Conservation (phyloP, 1,140 invertebrate species). For the Drosophila murphyi region DNA sequence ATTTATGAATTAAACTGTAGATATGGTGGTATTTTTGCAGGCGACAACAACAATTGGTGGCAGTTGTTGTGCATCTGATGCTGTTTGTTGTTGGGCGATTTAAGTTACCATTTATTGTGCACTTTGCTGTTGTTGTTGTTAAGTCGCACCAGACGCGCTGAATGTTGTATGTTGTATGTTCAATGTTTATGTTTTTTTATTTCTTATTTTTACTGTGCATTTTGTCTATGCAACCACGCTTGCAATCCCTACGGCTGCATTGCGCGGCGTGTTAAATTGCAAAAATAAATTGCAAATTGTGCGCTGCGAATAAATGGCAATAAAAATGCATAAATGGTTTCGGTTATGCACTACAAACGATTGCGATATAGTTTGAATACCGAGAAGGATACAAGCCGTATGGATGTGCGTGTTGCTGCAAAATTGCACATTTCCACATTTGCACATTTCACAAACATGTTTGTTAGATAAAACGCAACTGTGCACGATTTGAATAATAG, state of each 20-base stretch:
- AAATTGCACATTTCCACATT: neutral
- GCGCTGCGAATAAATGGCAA: constrained; percentile 68
- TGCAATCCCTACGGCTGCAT: constrained; percentile 24
- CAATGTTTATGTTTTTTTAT: neutral
- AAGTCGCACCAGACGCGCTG: constrained; percentile 54
- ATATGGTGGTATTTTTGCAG: constrained; percentile 13
- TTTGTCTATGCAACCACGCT: constrained; percentile 31
- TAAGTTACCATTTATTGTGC: constrained; percentile 81
- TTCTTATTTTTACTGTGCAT: neutral
- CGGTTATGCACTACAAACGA: constrained; percentile 68
- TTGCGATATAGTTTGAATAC: constrained; percentile 61
- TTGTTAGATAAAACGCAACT: neutral
- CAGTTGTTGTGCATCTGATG: constrained; percentile 41
- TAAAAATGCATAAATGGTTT: constrained; percentile 80
- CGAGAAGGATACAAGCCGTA: constrained; percentile 49
- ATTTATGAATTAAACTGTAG: constrained; percentile 22
- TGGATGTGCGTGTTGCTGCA: neutral
- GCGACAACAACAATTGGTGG: constrained; percentile 52
- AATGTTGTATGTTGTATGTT: constrained; percentile 6
- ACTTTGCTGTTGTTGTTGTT: constrained; percentile 67
- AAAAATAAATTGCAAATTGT: constrained; percentile 80
- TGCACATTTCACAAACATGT: neutral
- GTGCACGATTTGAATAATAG: neutral
- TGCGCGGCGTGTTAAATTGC: constrained; percentile 78
- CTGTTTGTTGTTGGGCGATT: constrained; percentile 63